phyloP scores from a whole-genome alignment of 2,888 invertebrate genomes.

The Drosophila formosana region DNA sequence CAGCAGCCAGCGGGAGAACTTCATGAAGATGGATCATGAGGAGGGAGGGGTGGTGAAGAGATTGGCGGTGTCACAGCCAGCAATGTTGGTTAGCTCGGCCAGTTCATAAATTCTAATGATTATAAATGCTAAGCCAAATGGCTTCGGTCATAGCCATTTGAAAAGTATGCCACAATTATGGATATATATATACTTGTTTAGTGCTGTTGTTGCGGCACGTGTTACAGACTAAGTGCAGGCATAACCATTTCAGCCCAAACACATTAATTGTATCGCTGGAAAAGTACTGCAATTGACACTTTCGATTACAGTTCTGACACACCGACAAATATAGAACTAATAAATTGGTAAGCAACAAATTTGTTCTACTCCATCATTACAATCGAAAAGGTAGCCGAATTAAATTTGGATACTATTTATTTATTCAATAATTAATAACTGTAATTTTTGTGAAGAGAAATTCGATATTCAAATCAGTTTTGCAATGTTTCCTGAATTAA shows the following conservation, averaged over 20 bases:
- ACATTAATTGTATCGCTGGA: conserved; percentile 9
- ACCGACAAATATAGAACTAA: neutral
- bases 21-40: neutral
- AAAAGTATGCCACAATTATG: conserved; percentile 37
- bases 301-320: conserved; percentile 12
- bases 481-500: too few species aligned
- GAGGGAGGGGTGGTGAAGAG: neutral
- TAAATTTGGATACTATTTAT: neutral
- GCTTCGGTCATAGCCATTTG: conserved; percentile 6
- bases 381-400: neutral
- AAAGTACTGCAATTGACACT: conserved; percentile 11
- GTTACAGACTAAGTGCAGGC: neutral
- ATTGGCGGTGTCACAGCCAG: conserved; percentile 11
- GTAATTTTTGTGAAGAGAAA: neutral
- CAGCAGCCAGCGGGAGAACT: neutral
- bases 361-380: neutral
- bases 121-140: conserved; percentile 64
- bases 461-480: neutral
- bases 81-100: conserved; percentile 43
- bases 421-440: too few species aligned
- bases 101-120: conserved; percentile 75
- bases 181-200: conserved; percentile 5
- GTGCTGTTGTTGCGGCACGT: conserved; percentile 12
- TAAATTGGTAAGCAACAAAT: conserved; percentile 4
- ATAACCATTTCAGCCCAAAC: conserved; percentile 8